A percentile compares a stretch with the other conserved stretches of the same genome.
Conservation (phyloP, 2,113 vertebrate genomes). For the Benitochromis conjunctus region DNA sequence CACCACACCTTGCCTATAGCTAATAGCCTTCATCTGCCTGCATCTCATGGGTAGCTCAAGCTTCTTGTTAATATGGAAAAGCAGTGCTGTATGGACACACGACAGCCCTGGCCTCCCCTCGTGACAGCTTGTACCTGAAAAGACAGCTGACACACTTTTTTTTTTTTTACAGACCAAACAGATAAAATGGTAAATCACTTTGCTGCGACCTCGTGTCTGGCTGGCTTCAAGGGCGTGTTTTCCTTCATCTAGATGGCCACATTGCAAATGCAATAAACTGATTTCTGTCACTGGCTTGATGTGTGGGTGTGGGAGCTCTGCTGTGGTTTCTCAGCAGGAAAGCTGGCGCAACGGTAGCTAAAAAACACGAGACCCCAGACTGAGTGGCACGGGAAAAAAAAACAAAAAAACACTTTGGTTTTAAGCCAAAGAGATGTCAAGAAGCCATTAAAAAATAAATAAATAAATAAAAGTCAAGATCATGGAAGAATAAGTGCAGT, state of each 20-base stretch:
- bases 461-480: not conserved
- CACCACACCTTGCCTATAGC: constrained; percentile 43
- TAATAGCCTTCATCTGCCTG: constrained; percentile 46
- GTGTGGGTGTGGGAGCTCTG: constrained; percentile 31
- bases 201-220: constrained; percentile 4
- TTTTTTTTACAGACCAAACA: constrained; percentile 6
- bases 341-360: not conserved
- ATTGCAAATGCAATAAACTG: constrained; percentile 57
- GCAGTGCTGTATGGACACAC: not conserved
- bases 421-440: not conserved
- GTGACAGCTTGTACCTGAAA: constrained; percentile 17
- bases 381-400: not conserved
- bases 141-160: constrained; percentile 21
- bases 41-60: constrained; percentile 20
- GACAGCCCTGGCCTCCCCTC: not conserved
- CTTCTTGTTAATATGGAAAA: constrained; percentile 20
- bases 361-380: not conserved
- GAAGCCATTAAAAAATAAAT: not conserved
- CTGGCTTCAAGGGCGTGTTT: constrained; percentile 55
- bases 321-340: constrained; percentile 23
- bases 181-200: constrained; percentile 45
- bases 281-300: constrained; percentile 61
- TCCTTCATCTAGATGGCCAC: constrained; percentile 47
- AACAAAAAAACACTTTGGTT: not conserved
- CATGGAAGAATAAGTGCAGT: constrained; percentile 23